A percentile compares a stretch with the other conserved stretches of the same genome.
Conservation (phyloP, 2,797 vertebrate genomes). For the Siniperca obscura region DNA sequence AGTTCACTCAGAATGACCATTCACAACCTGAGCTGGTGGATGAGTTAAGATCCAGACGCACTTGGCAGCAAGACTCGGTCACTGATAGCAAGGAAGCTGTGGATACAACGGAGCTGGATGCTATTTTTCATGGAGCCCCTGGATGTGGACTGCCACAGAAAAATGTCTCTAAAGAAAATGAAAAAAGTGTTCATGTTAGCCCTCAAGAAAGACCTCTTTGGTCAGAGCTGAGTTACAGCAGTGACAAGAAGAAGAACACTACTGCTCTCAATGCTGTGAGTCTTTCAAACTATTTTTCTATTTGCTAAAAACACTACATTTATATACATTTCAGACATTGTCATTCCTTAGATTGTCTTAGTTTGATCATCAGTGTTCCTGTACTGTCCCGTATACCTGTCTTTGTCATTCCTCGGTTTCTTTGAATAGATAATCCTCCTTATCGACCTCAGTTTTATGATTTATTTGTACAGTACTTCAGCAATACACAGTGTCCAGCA, state of each 20-base stretch:
- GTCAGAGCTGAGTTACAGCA: slow-evolving; percentile 75
- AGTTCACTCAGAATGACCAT: slow-evolving; percentile 29
- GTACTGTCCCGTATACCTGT: neutral
- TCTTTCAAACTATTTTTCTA: slow-evolving; percentile 44
- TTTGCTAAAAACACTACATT: slow-evolving; percentile 1
- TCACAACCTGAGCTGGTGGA: slow-evolving; percentile 40
- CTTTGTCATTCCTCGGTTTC: neutral
- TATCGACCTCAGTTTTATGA: slow-evolving; percentile 1
- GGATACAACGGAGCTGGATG: slow-evolving; percentile 75
- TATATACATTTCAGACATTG: neutral
- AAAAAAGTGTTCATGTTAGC: slow-evolving; percentile 44
- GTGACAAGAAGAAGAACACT: slow-evolving; percentile 85
- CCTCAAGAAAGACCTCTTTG: slow-evolving; percentile 57
- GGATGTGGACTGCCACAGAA: slow-evolving; percentile 53
- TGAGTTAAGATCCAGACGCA: slow-evolving; percentile 48
- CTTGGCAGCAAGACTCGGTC: slow-evolving; percentile 52
- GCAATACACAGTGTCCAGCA: slow-evolving; percentile 18
- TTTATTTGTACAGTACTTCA: slow-evolving; percentile 4
- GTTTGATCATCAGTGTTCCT: slow-evolving; percentile 24
- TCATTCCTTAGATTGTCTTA: neutral
- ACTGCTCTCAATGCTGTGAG: slow-evolving; percentile 93
- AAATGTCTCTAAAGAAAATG: slow-evolving; percentile 44
- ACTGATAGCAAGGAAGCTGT: slow-evolving; percentile 58
- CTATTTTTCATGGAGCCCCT: slow-evolving; percentile 61
- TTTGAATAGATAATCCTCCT: slow-evolving; percentile 33